Base-by-base conservation (phyloP, 1,140 invertebrate species). In the Lasioglossum baleicum region DNA sequence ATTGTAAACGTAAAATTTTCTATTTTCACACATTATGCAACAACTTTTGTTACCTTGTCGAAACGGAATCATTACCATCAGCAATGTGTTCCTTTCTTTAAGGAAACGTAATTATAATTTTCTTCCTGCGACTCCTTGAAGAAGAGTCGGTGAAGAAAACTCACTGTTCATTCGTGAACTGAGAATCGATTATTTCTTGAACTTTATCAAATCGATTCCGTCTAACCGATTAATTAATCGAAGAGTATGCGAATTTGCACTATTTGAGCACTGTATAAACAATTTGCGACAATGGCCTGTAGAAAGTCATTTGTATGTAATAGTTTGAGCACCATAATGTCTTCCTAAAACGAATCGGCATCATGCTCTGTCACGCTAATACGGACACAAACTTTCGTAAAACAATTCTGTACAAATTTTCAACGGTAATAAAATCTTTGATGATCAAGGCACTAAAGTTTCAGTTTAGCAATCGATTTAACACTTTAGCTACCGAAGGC, bases 91-190 rank as follows among this genome's bases (percentile, higher is more conserved):
- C 83, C 53, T 85, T 86, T 83, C 78, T 26, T 66, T 15, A 20
- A 15, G 42, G 4, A 58, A 61, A 76, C 69, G 6, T 61, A 22
- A 5, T 40, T 22, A 69, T 48, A 69, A 83, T 80, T 73, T 79
- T 69, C 84, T 86, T 86, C 84, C 80, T 86, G 83, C 84, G 85
- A 86, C 84, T 86, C 75, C 60, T 74, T 58, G 60, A 60, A 63
- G 22, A 80, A 85, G 84, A 86, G 84, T 83, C 85, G 84, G 83
- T 85, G 80, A 85, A 86, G 84, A 35, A 64, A 61, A 48, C 11
- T 44, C 17, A 7, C 7, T 15, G 7, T 20, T 63, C 26, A 13
- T 42, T 17, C 51, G 17, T 56, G 5, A 56, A 26, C 31, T 40
- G n/a, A 22, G 7, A 20, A 15, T 5, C 40, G 6, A 51, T 78